These are phyloP conservation scores for Ascaphus truei DNA, from an alignment of 2,113 vertebrate genomes.

Conservation along the genomic window DNA sequence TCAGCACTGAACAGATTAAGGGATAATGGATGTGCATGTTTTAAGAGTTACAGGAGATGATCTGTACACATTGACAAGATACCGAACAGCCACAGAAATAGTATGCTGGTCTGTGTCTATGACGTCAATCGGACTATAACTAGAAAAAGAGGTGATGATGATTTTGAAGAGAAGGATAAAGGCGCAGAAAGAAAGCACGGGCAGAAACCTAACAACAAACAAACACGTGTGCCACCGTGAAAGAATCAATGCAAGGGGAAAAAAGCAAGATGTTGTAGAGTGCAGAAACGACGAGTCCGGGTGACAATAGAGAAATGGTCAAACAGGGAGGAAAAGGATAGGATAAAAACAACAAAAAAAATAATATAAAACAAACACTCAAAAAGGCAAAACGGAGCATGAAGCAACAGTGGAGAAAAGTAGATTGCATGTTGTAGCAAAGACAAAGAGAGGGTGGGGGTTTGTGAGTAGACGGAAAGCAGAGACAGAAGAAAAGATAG, in stretches of 20 bases:
- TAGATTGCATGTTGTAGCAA: too few relatives aligned
- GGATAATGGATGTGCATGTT: constrained; percentile 9
- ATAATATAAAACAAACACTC: background rate
- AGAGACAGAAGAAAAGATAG: too few relatives aligned
- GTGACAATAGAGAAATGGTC: background rate
- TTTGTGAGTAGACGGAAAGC: too few relatives aligned
- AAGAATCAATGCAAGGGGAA: background rate
- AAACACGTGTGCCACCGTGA: too few relatives aligned
- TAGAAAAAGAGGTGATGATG: constrained; percentile 13
- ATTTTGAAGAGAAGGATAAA: constrained; percentile 1
- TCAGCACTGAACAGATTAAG: background rate
- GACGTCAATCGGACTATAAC: background rate
- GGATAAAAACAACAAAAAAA: background rate
- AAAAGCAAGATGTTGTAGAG: background rate
- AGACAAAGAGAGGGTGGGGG: too few relatives aligned
- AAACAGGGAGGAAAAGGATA: too few relatives aligned
- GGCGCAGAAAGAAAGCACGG: too few relatives aligned
- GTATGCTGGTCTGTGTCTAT: background rate
- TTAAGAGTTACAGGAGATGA: background rate
- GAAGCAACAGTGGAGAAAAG: background rate
- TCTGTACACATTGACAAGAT: background rate
- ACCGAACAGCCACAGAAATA: background rate
- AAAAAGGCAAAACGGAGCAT: background rate
- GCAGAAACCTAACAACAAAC: too few relatives aligned
- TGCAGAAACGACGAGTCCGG: background rate